Evolutionary conservation across 2,888 invertebrate genomes (phyloP).

Genomic region (Stegophylla sp.): DNA sequence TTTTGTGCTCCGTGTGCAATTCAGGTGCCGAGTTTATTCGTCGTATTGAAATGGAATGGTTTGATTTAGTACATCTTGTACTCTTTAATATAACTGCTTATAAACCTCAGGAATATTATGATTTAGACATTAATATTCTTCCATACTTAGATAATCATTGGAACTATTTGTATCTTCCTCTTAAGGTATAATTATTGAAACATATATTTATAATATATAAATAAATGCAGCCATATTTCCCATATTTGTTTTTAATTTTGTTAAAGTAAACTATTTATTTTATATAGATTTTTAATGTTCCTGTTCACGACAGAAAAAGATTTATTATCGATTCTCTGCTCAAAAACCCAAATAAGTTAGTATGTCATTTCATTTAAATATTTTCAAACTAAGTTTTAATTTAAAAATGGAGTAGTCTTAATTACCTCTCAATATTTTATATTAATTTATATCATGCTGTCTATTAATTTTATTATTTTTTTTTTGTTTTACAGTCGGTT

Average conservation of each 20-base stretch:
- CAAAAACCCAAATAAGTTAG: slow-evolving; percentile 72
- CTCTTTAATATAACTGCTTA: slow-evolving; percentile 86
- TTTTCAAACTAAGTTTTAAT: slow-evolving; percentile 66
- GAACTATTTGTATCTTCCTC: slow-evolving; percentile 79
- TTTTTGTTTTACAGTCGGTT: slow-evolving; percentile 39
- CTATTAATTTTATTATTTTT: background rate
- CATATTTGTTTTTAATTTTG: too few species aligned
- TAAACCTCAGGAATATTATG: slow-evolving; percentile 87
- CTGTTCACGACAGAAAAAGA: slow-evolving; percentile 74
- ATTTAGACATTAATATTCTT: slow-evolving; percentile 82
- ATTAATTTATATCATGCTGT: background rate
- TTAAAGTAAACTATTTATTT: slow-evolving; percentile 33
- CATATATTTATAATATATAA: too few species aligned
- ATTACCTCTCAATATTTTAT: too few species aligned
- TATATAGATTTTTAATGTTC: slow-evolving; percentile 74
- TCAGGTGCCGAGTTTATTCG: slow-evolving; percentile 81
- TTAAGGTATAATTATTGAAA: too few species aligned
- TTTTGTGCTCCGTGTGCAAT: slow-evolving; percentile 88
- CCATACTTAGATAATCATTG: slow-evolving; percentile 86
- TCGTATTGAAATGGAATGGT: slow-evolving; percentile 84
- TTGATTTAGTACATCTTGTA: slow-evolving; percentile 85
- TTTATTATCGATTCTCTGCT: slow-evolving; percentile 77
- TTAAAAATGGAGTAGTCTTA: too few species aligned
- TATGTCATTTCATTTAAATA: slow-evolving; percentile 65
- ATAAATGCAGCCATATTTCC: too few species aligned